Evolutionary conservation across 2,113 vertebrate genomes (phyloP).

Genomic region (Scortum barcoo): DNA sequence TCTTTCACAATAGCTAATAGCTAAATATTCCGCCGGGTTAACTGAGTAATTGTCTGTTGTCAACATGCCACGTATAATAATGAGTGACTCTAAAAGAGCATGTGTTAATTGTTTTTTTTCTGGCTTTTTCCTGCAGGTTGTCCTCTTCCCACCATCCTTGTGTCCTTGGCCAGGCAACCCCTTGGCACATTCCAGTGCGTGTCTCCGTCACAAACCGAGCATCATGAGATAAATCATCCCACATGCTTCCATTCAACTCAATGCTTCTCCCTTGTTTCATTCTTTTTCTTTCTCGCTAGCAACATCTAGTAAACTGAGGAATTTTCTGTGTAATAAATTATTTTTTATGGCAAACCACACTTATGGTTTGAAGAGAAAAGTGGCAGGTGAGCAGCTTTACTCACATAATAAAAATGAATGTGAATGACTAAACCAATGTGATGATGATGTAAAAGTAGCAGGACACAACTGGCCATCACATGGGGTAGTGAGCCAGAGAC

Average conservation of each 20-base stretch:
- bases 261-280: constrained; percentile 78
- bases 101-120: constrained; percentile 84
- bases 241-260: constrained; percentile 80
- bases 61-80: constrained; percentile 88
- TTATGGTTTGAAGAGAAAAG: background rate
- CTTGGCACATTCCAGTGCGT: constrained; percentile 76
- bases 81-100: constrained; percentile 79
- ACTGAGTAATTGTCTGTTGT: constrained; percentile 88
- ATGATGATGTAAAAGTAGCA: constrained; percentile 11
- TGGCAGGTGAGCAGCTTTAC: background rate
- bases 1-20: constrained; percentile 76
- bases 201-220: constrained; percentile 86
- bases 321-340: background rate
- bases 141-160: constrained; percentile 79
- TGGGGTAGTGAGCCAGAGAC: background rate
- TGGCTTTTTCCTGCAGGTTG: constrained; percentile 49
- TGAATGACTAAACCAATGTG: background rate
- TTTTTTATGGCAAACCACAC: background rate
- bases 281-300: background rate
- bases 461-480: background rate
- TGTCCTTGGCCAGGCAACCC: constrained; percentile 81
- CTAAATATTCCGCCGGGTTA: constrained; percentile 85
- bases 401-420: background rate
- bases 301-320: constrained; percentile 31
- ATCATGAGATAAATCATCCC: constrained; percentile 87